Base-by-base conservation (phyloP, 1,140 invertebrate genomes). In the Eulimnadia texana region DNA sequence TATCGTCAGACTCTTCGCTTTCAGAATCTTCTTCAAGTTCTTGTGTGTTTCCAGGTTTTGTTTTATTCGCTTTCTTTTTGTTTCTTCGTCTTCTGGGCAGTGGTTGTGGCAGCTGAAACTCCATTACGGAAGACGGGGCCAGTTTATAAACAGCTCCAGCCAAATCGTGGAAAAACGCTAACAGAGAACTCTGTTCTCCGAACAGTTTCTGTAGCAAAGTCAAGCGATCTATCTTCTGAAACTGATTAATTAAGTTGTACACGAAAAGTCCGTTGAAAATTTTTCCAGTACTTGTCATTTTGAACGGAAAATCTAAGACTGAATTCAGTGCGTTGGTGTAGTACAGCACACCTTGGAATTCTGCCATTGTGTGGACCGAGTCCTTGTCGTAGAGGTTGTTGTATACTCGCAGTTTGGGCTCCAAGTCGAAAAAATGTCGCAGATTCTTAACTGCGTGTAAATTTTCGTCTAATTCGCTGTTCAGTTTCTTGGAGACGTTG, bases 251-350 rank as follows among this genome's bases (percentile, higher is more conserved):
- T 13, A 33, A 20, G 13, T 57, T 57, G 28, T 57, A 42, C 11
- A 57, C 29, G 29, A 57, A 57, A 13, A 33, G 27, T 9, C 55
- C 55, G 27, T 27, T 29, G n/a, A 29, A 57, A 33, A 57, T 29
- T 3, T 57, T 27, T 16, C 27, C 27, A 29, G 55, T 23, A 20
- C 20, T 29, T 20, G 33, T 6, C 33, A 42, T 42, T 6, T 42
- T 42, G 6, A 6, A 42, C 16, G 33, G 33, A 42, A 42, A 42
- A 27, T 57, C 55, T 10, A 57, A 19, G 29, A 57, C 28, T 16
- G 16, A 20, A 20, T 57, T 27, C 11, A 57, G 55, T 16, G 55
- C 33, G 2, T 57, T 27, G 27, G 3, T 33, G 9, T 29, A 57
- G 22, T 57, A 57, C 11, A 57, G 33, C 0, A 33, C 33, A 29